Percentiles rank a stretch among this genome's conserved stretches.
phyloP scores from a whole-genome alignment of 2,888 invertebrate species.

The Euzetes globulus region DNA sequence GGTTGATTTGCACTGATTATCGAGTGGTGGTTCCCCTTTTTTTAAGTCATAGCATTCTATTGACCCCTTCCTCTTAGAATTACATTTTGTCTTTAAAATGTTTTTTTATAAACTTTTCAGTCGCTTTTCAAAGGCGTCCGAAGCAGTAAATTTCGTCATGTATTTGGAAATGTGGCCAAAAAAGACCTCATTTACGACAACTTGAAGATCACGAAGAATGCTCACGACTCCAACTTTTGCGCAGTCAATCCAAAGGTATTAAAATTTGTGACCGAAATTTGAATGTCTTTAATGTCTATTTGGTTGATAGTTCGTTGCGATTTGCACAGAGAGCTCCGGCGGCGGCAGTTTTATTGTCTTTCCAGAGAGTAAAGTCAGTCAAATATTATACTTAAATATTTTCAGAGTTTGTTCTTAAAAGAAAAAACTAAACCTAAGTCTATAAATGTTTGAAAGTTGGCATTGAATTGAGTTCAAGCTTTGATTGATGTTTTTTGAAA shows the following conservation, averaged over 20 bases:
- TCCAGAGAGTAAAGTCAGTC: conserved; percentile 76
- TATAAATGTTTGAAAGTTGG: too few species aligned
- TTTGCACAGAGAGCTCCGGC: conserved; percentile 54
- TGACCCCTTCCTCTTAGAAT: too few species aligned
- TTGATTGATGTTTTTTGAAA: too few species aligned
- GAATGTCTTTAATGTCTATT: too few species aligned
- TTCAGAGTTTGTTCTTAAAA: too few species aligned
- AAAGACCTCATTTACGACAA: conserved; percentile 97
- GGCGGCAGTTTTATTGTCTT: conserved; percentile 92
- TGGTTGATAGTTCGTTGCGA: conserved; percentile 33
- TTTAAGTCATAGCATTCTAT: too few species aligned
- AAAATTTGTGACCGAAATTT: too few species aligned
- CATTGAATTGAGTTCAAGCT: neutral
- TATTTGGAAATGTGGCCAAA: conserved; percentile 80
- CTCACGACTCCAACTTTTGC: conserved; percentile 97
- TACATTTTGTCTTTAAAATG: neutral
- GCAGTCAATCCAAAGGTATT: conserved; percentile 81
- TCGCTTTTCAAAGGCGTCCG: conserved; percentile 96
- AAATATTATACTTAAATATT: neutral
- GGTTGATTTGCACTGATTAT: neutral
- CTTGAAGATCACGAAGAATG: conserved; percentile 83
- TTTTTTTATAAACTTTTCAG: conserved; percentile 33
- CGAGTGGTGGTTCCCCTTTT: too few species aligned
- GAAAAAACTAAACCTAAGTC: too few species aligned
- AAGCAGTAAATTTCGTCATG: conserved; percentile 96